Percentiles rank a stretch among this genome's conserved stretches.
phyloP scores from a whole-genome alignment of 2,797 vertebrate genomes.

The Florisuga fusca region DNA sequence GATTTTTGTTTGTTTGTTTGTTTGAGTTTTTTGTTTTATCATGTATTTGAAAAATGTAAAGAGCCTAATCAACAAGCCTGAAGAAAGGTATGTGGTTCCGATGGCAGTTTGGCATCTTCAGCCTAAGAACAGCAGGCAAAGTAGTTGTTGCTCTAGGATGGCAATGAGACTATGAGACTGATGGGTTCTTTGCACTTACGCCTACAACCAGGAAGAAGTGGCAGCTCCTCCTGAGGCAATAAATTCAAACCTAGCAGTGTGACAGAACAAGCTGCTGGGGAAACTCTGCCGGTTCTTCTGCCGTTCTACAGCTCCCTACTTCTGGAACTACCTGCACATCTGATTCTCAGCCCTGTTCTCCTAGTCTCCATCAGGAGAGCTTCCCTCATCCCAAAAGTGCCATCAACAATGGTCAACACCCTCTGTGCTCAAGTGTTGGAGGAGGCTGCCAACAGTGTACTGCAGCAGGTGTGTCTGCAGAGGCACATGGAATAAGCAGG shows the following conservation, averaged over 20 bases:
- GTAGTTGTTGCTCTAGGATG: background rate
- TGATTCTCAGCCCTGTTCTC: background rate
- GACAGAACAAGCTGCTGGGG: background rate
- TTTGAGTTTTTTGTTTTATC: background rate
- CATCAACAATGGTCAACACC: background rate
- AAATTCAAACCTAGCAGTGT: background rate
- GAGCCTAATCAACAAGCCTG: background rate
- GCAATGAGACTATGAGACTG: background rate
- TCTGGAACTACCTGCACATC: background rate
- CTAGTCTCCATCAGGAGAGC: background rate
- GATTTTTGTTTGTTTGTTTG: background rate
- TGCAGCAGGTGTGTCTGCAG: background rate
- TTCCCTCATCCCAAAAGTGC: rapidly evolving
- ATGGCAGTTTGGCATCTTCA: background rate
- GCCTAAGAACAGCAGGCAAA: background rate
- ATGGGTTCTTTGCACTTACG: background rate
- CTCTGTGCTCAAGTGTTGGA: rapidly evolving
- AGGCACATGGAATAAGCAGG: background rate
- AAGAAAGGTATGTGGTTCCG: background rate
- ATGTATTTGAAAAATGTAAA: background rate
- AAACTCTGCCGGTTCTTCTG: background rate
- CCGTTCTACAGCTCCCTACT: background rate
- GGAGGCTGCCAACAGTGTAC: background rate
- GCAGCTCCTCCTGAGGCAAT: background rate
- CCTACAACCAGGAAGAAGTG: background rate